Conservation (phyloP, 1,140 invertebrate species). For the Drosophila insularis region DNA sequence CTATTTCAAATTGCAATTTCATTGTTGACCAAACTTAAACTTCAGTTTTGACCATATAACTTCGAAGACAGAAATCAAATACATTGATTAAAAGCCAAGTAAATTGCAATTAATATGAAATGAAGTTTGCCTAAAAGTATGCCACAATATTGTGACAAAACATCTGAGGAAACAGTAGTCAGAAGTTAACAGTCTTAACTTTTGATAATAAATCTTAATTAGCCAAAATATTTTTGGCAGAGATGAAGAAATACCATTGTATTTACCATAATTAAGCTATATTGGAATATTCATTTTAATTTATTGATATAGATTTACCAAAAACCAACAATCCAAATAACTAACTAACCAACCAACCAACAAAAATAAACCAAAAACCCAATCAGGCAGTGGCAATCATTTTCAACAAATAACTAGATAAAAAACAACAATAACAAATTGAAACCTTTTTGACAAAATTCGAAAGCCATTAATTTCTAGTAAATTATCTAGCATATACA, state of each 20-base stretch:
- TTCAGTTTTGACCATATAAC: no score
- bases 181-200: background rate
- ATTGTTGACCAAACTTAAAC: no score
- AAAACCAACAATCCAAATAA: constrained; percentile 6
- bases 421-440: constrained; percentile 1
- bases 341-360: background rate
- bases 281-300: constrained; percentile 1
- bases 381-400: background rate
- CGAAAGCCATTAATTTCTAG: constrained; percentile 61
- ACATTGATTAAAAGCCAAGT: background rate
- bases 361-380: constrained; percentile 4
- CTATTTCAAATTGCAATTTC: no score
- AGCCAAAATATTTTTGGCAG: background rate
- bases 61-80: background rate
- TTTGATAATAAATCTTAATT: background rate
- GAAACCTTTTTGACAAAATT: constrained; percentile 26
- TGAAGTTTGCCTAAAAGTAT: background rate
- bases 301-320: background rate
- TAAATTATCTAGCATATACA: constrained; percentile 60
- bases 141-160: background rate
- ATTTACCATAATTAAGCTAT: background rate
- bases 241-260: background rate
- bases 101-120: background rate
- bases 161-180: background rate
- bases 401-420: background rate